Conservation (phyloP, 2,797 vertebrate genomes). For the Spinibarbus caldwelli region DNA sequence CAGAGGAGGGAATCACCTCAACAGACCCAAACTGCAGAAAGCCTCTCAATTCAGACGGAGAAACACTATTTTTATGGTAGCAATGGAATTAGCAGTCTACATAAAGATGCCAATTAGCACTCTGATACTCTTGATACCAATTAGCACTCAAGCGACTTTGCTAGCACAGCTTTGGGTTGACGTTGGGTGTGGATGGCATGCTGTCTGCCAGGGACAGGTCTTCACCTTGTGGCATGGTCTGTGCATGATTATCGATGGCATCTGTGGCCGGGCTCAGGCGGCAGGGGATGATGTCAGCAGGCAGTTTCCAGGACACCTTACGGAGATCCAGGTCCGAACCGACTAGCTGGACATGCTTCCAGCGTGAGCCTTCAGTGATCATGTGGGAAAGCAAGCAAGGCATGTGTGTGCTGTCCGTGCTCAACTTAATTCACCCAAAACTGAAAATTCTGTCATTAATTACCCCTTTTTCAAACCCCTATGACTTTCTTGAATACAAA, state of each 20-base stretch:
- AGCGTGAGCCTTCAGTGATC: slow-evolving; percentile 82
- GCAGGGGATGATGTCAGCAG: slow-evolving; percentile 87
- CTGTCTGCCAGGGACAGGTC: slow-evolving; percentile 61
- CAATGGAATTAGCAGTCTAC: slow-evolving; percentile 27
- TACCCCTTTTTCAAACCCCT: background rate
- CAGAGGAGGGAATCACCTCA: slow-evolving; percentile 15
- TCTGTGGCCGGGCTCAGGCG: slow-evolving; percentile 87
- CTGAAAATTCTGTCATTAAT: background rate
- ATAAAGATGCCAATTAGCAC: slow-evolving; percentile 47
- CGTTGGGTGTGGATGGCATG: slow-evolving; percentile 59
- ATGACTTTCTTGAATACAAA: background rate
- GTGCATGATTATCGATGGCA: slow-evolving; percentile 72
- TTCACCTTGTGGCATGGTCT: slow-evolving; percentile 82
- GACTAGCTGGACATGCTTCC: slow-evolving; percentile 91
- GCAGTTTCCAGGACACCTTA: slow-evolving; percentile 91
- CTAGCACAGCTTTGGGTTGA: slow-evolving; percentile 47
- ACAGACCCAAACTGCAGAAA: slow-evolving; percentile 39
- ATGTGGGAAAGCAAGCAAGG: slow-evolving; percentile 68
- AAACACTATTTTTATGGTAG: slow-evolving; percentile 25
- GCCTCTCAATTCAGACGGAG: slow-evolving; percentile 37
- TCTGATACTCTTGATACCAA: slow-evolving; percentile 43
- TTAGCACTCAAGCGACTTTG: slow-evolving; percentile 34
- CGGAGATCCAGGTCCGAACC: slow-evolving; percentile 95
- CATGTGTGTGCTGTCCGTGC: slow-evolving; percentile 58
- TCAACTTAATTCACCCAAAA: slow-evolving; percentile 49